phyloP scores from a whole-genome alignment of 2,888 invertebrate genomes.

The Dynastes hyllus region DNA sequence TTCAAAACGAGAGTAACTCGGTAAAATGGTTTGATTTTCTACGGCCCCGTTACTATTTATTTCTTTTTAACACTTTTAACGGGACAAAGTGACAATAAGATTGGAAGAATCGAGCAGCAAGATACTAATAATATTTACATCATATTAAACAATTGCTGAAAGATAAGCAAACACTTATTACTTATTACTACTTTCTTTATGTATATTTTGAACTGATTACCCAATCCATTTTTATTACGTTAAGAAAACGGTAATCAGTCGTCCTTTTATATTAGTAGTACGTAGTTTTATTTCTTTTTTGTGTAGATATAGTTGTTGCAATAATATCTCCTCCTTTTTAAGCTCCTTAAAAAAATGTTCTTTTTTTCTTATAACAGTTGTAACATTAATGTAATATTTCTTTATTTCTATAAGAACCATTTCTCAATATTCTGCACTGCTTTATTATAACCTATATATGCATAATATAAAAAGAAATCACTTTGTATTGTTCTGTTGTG shows the following conservation, averaged over 20 bases:
- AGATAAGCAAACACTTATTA: slow-evolving; percentile 16
- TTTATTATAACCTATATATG: slow-evolving; percentile 37
- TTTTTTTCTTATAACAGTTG: not conserved
- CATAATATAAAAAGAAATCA: slow-evolving; percentile 10
- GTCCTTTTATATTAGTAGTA: slow-evolving; percentile 25
- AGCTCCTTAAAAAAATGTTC: not conserved
- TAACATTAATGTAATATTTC: not conserved
- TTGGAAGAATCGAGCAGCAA: slow-evolving; percentile 31
- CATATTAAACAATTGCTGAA: slow-evolving; percentile 25
- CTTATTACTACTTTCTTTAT: slow-evolving; percentile 8
- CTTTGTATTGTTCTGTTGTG: slow-evolving; percentile 30
- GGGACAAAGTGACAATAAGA: slow-evolving; percentile 40
- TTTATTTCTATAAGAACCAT: slow-evolving; percentile 11
- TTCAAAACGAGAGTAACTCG: slow-evolving; percentile 22
- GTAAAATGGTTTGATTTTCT: slow-evolving; percentile 25
- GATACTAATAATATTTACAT: slow-evolving; percentile 34
- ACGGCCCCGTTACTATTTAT: slow-evolving; percentile 14
- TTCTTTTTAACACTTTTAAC: slow-evolving; percentile 38
- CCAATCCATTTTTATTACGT: slow-evolving; percentile 17
- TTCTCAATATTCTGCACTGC: slow-evolving; percentile 35
- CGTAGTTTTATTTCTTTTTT: slow-evolving; percentile 17
- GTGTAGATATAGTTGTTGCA: slow-evolving; percentile 19
- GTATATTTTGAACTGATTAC: slow-evolving; percentile 13
- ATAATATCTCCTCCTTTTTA: not conserved
- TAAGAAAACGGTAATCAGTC: slow-evolving; percentile 32